Base-by-base conservation (phyloP, 2,888 invertebrate genomes). In the Tipula confusa region DNA sequence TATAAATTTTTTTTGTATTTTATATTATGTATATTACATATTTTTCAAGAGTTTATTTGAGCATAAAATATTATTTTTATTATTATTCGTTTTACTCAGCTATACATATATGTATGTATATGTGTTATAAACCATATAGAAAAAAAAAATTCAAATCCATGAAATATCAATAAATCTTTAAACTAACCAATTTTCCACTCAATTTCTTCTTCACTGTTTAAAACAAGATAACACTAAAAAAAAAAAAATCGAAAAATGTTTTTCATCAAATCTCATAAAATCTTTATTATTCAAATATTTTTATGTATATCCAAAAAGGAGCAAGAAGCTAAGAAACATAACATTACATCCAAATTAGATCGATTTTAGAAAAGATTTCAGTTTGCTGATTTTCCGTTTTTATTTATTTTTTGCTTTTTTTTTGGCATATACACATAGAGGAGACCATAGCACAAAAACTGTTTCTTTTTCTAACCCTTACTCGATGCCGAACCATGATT, bases 51-150 rank as follows among this genome's bases (percentile, higher is more conserved):
- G 24, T 64, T 64, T 24, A 64, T 64, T 64, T 64, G 64, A 64
- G 64, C 64, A 64, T 64, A 64, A 64, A 64, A 64, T 64, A 64
- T 64, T 64, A 64, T 64, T 64, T 64, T 64, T 64, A 64, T 64
- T 64, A 64, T 64, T 43, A 43, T 43, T 43, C 5, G 15, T 24
- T 64, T 64, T 64, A 7, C 9, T 64, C n/a, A n/a, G n/a, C n/a
- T n/a, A n/a, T n/a, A n/a, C n/a, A n/a, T n/a, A n/a, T n/a, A 9
- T 64, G 18, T 24, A 64, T 24, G 64, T 64, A 3, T 24, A 64
- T 64, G 64, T 64, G 64, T 64, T 64, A 64, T 64, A 64, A 64
- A 64, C 64, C 64, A 64, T n/a, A n/a, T n/a, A n/a, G 24, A 15
- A 43, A 43, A 43, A 64, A 64, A 64, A 64, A 9, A 18, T 64